These are phyloP conservation scores for Pemphigus obesinymphae DNA, from an alignment of 1,140 invertebrate species.

Conservation along the genomic window DNA sequence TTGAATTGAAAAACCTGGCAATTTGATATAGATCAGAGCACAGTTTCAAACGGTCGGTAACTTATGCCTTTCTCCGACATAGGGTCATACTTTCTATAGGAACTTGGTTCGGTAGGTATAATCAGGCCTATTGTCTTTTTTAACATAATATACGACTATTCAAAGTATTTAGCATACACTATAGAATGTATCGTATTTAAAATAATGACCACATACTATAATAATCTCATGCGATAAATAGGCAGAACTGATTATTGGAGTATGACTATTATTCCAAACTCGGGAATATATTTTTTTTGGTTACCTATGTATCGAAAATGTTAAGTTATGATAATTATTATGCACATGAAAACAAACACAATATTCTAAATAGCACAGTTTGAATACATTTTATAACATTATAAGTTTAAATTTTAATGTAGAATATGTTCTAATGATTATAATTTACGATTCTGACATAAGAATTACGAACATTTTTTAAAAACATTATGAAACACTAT, in stretches of 20 bases:
- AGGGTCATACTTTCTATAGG: conserved; percentile 17
- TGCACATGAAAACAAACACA: too few species aligned
- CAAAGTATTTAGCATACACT: neutral
- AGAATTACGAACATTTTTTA: too few species aligned
- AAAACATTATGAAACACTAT: too few species aligned
- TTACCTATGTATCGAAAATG: too few species aligned
- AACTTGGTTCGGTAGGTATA: neutral
- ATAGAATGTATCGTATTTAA: neutral
- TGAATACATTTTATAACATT: too few species aligned
- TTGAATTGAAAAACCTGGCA: conserved; percentile 1
- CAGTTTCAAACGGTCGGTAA: neutral
- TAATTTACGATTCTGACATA: too few species aligned
- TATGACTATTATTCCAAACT: neutral
- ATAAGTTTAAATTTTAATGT: too few species aligned
- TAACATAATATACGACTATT: neutral
- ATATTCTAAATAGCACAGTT: too few species aligned
- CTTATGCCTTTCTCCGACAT: conserved; percentile 25
- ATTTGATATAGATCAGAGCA: conserved; percentile 17
- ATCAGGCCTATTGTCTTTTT: conserved; percentile 26
- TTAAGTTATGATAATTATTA: too few species aligned
- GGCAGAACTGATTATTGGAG: neutral
- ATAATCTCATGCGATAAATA: neutral
- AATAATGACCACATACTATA: neutral
- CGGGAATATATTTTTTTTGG: too few species aligned
- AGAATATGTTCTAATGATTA: too few species aligned